Evolutionary conservation across 2,888 invertebrate species (phyloP), one percentile per base, ranked within the genome.

Genomic region (Hypsopygia costalis): DNA sequence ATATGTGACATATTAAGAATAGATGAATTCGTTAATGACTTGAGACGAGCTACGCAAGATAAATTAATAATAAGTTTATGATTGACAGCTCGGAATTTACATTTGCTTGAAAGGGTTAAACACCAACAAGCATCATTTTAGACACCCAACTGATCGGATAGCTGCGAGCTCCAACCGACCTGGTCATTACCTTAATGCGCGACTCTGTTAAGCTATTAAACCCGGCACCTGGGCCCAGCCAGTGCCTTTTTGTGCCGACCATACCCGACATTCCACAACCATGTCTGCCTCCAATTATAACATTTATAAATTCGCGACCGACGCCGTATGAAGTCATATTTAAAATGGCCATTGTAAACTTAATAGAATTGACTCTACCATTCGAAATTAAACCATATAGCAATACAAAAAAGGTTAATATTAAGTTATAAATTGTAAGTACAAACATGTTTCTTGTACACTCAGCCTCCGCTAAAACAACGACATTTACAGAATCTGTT

Each of bases 401-500:
- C 9, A 11, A 36, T 16, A 20, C 40, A 3, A 22, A 31, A 49
- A 58, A 51, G 51, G 58, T 40, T 20, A 22, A 51, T 42, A 46
- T 16, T 45, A 16, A n/a, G 21, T n/a, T 6, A 33, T 38, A 36
- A 35, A 32, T 31, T 49, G 11, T 36, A 32, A 52, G 22, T 11
- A 44, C 57, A 55, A 60, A 60, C 49, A 54, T 54, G 54, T 70
- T 75, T 71, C 70, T 73, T 73, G 62, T 64, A 59, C 58, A 56
- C 63, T 46, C 72, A 68, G 75, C 75, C 72, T 76, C 72, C 69
- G 67, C 62, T 69, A 68, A 62, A 70, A 68, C 69, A 63, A 68
- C 69, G 67, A 73, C 79, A 72, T 81, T 80, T 73, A 67, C 68
- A 76, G 74, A 80, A 80, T 77, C 62, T 60, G 62, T 66, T 68